A percentile compares a stretch with the other conserved stretches of the same genome.
Evolutionary conservation across 2,113 vertebrate species (phyloP).

Genomic region (Callorhinus ursinus): DNA sequence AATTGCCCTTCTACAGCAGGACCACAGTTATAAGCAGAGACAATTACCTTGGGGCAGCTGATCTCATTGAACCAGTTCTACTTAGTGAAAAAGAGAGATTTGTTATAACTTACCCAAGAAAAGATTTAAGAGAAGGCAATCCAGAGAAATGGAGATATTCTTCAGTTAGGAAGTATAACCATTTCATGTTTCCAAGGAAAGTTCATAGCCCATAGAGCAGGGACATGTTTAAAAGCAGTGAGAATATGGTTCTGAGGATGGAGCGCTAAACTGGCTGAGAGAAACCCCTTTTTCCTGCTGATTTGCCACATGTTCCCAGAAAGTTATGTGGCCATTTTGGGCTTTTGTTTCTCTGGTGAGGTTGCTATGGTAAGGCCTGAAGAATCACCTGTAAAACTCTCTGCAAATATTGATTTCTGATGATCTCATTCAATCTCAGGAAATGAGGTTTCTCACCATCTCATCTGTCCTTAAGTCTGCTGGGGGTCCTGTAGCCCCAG

Average conservation of each 20-base stretch:
- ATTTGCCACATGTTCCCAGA: not conserved
- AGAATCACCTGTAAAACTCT: not conserved
- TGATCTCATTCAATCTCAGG: not conserved
- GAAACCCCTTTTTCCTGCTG: not conserved
- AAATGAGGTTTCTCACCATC: not conserved
- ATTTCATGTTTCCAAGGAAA: not conserved
- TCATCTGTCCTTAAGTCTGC: not conserved
- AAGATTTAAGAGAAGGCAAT: not conserved
- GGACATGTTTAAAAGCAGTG: constrained; percentile 21
- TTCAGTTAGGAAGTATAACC: not conserved
- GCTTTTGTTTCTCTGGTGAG: constrained; percentile 8
- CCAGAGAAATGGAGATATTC: not conserved
- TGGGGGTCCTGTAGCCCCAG: not conserved
- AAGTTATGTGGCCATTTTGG: not conserved
- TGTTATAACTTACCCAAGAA: not conserved
- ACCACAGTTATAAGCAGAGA: not conserved
- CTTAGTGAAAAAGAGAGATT: not conserved
- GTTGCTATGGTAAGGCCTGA: not conserved
- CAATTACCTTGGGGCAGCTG: not conserved
- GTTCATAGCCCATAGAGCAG: not conserved
- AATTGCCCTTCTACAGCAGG: not conserved
- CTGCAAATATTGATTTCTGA: not conserved
- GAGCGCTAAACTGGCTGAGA: not conserved
- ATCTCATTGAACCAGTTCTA: not conserved
- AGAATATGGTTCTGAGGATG: not conserved